Percentiles rank a stretch among this genome's conserved stretches.
Conservation (phyloP, 2,113 vertebrate species). For the Stigmatopora argus region DNA sequence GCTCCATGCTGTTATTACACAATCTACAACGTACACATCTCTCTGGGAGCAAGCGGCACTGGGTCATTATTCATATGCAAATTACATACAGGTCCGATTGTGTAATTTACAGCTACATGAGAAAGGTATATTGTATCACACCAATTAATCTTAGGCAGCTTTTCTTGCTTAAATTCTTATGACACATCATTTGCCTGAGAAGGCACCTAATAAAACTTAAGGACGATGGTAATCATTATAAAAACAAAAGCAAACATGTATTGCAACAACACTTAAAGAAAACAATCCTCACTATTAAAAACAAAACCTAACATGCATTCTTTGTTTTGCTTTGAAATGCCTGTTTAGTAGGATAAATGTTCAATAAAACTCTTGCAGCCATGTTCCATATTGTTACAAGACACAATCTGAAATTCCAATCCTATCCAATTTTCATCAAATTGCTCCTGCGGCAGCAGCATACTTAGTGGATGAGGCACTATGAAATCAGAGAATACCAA, state of each 20-base stretch:
- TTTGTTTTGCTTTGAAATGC: neutral
- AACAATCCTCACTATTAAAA: neutral
- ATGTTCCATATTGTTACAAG: too few species aligned
- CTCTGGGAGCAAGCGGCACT: slow-evolving; percentile 21
- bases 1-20: slow-evolving; percentile 36
- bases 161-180: neutral
- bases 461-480: too few species aligned
- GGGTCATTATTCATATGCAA: slow-evolving; percentile 26
- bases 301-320: neutral
- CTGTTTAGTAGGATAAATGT: neutral
- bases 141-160: neutral
- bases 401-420: too few species aligned
- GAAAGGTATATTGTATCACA: slow-evolving; percentile 2
- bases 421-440: too few species aligned
- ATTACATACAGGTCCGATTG: slow-evolving; percentile 15
- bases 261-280: too few species aligned
- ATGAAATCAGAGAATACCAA: too few species aligned
- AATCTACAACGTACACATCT: slow-evolving; percentile 24
- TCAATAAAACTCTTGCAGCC: too few species aligned
- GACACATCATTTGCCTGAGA: neutral
- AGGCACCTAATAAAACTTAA: neutral
- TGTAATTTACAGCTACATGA: slow-evolving; percentile 22
- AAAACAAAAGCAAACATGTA: neutral
- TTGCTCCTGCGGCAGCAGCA: too few species aligned
- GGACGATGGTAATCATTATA: neutral